Evolutionary conservation across 2,113 vertebrate genomes (phyloP).

Genomic region (Manacus vitellinus): DNA sequence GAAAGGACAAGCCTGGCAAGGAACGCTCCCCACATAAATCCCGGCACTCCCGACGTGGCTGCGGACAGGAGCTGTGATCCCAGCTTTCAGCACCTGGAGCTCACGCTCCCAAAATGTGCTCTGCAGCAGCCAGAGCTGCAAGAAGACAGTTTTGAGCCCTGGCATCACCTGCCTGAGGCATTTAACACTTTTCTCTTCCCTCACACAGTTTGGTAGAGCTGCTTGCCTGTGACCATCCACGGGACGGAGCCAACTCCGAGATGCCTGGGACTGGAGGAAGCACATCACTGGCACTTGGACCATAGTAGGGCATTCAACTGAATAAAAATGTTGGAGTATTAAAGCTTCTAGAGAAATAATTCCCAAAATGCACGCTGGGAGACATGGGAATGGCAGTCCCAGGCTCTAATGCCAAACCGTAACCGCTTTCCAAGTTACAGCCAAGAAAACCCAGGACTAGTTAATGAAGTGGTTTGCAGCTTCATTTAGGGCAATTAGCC

Average conservation of each 20-base stretch:
- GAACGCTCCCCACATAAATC: background rate
- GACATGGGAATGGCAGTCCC: background rate
- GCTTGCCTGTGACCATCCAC: accelerated
- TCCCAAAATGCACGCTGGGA: background rate
- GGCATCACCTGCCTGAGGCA: background rate
- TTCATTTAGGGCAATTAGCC: background rate
- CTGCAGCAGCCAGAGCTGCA: background rate
- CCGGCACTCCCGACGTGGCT: background rate
- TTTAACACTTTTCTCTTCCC: background rate
- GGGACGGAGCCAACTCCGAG: background rate
- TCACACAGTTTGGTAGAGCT: background rate
- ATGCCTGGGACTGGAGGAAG: background rate
- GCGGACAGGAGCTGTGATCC: background rate
- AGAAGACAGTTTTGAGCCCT: background rate
- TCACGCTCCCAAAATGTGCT: background rate
- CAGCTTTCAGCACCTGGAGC: background rate
- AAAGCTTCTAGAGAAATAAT: background rate
- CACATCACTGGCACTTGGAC: background rate
- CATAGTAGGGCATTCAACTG: accelerated
- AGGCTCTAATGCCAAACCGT: accelerated
- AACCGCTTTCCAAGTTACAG: background rate
- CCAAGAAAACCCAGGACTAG: background rate
- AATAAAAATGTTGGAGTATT: background rate
- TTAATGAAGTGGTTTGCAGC: background rate
- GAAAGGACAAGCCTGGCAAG: background rate